These are phyloP conservation scores for Hypselothyrea guttata DNA, from an alignment of 2,888 invertebrate genomes.

Conservation along the genomic window DNA sequence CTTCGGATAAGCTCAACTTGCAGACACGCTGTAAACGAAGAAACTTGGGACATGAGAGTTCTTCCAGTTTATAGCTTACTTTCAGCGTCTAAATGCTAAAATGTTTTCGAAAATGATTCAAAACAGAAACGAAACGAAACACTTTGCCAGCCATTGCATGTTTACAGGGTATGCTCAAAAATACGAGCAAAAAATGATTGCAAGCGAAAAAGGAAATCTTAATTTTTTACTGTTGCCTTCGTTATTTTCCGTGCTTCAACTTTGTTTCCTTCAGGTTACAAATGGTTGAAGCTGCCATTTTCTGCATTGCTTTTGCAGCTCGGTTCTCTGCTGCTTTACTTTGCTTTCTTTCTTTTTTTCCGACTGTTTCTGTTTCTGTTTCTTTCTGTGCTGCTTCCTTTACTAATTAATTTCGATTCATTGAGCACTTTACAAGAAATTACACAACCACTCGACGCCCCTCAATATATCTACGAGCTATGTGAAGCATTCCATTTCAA, in stretches of 20 bases:
- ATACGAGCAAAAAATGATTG: constrained; percentile 41
- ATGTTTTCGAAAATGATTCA: too few species aligned
- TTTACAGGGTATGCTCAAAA: constrained; percentile 6
- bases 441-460: constrained; percentile 62
- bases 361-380: constrained; percentile 26
- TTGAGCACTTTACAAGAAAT: constrained; percentile 76
- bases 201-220: constrained; percentile 66
- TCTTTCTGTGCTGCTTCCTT: constrained; percentile 65
- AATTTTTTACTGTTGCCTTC: constrained; percentile 48
- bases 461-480: constrained; percentile 1
- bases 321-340: background rate
- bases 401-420: constrained; percentile 79
- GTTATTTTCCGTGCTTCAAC: constrained; percentile 57
- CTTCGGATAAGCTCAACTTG: background rate
- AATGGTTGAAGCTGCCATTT: constrained; percentile 54
- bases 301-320: constrained; percentile 27
- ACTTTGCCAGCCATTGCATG: background rate
- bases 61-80: too few species aligned
- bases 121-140: too few species aligned
- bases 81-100: too few species aligned
- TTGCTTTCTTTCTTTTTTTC: constrained; percentile 26
- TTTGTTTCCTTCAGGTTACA: constrained; percentile 72
- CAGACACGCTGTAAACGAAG: background rate
- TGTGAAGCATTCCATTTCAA: constrained; percentile 8
- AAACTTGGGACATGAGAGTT: too few species aligned